Base-by-base conservation (phyloP, 1,140 invertebrate genomes). In the Drosophila ananassae region DNA sequence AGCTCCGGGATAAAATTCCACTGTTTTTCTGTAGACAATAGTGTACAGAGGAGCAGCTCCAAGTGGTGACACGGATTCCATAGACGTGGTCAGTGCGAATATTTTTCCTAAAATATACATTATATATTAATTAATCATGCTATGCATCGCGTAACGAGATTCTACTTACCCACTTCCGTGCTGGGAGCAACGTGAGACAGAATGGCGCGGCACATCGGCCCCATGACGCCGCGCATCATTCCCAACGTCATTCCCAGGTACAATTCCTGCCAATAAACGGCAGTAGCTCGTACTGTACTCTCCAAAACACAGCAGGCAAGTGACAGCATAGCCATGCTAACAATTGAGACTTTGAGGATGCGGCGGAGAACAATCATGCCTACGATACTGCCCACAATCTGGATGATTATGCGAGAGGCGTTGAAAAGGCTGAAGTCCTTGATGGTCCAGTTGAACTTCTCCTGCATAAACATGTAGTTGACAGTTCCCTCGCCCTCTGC, bases 361-460 rank as follows among this genome's bases (percentile, higher is more conserved):
- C 92, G 94, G 39, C 94, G 93, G 6, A 94, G 73, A 1, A 95
- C n/a, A 25, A 92, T 79, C 13, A 94, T 92, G 5, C 93, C 93
- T 8, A 94, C 61, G 7, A 93, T 82, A 5, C 93, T 93, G 21
- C 94, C 94, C 55, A 93, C 47, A 55, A 94, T 93, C 37, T 92
- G 91, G 0, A 91, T 71, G 2, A 92, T 91, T 90, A 91, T 92
- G 73, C 57, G 92, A 22, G 73, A 92, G 66, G 92, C 91, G 32
- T 92, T 93, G 72, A 92, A 95, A 21, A 92, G 78, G 7, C 93
- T 94, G 44, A 93, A 96, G 34, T 95, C 92, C 41, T 93, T 90
- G 44, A 95, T 91, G 28, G 93, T 93, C 95, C 95, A 96, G 24
- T 94, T 92, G 21, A 96, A 93, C 81, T 94, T 93, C 44, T 94